Percentiles rank a stretch among this genome's conserved stretches.
Conservation (phyloP, 2,113 vertebrate genomes). For the Scatophagus argus region DNA sequence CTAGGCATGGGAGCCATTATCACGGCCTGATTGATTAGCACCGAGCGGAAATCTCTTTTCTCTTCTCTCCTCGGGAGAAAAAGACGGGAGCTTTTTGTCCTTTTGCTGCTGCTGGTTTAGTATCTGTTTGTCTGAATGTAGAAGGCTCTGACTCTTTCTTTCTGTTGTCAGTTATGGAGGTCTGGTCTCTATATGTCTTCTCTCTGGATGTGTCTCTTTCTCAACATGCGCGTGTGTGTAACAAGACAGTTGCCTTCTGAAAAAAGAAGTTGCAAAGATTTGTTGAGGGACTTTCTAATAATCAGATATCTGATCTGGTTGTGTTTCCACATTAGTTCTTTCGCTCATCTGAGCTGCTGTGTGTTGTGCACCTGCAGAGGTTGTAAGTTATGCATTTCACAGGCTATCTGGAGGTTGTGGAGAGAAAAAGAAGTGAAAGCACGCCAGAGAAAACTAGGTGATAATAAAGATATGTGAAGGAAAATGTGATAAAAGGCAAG, state of each 20-base stretch:
- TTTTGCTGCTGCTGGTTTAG: conserved; percentile 67
- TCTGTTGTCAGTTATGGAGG: conserved; percentile 50
- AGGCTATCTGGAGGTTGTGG: background rate
- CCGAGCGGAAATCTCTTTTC: conserved; percentile 86
- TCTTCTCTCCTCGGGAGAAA: conserved; percentile 67
- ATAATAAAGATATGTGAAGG: conserved; percentile 12
- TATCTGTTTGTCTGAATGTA: conserved; percentile 48
- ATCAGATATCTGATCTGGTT: conserved; percentile 11
- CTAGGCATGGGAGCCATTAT: conserved; percentile 87
- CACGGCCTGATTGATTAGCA: conserved; percentile 88
- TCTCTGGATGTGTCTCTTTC: conserved; percentile 4
- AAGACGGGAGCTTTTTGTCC: conserved; percentile 73
- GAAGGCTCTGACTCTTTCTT: conserved; percentile 36
- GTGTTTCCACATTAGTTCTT: conserved; percentile 5
- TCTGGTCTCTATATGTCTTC: conserved; percentile 46
- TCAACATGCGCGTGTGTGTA: background rate
- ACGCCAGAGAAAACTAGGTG: background rate
- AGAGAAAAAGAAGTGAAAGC: background rate
- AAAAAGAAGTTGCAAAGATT: conserved; percentile 14
- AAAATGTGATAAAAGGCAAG: conserved; percentile 36
- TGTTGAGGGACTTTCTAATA: conserved; percentile 5
- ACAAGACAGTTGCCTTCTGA: conserved; percentile 13
- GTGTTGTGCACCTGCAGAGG: conserved; percentile 52
- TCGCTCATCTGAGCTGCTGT: background rate
- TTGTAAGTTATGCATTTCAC: conserved; percentile 3